Conservation (phyloP, 1,140 invertebrate species). For the Drosophila leontia region DNA sequence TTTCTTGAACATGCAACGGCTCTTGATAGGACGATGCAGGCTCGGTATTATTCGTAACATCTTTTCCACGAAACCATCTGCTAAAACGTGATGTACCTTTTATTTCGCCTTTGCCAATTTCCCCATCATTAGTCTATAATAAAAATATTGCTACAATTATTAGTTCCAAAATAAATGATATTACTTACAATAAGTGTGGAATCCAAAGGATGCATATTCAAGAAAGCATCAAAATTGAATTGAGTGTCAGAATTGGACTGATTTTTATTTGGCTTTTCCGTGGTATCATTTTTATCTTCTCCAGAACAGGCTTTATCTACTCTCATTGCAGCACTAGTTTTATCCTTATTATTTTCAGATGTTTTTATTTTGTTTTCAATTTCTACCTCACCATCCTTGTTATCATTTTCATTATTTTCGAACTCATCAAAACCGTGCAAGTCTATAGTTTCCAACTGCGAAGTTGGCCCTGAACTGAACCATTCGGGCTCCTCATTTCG, state of each 20-base stretch:
- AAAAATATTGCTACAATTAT: background rate
- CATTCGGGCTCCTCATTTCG: constrained; percentile 89
- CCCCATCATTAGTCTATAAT: constrained; percentile 33
- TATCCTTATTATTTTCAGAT: constrained; percentile 83
- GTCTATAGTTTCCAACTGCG: constrained; percentile 96
- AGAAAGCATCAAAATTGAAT: constrained; percentile 88
- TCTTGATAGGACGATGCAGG: background rate
- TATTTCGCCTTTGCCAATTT: constrained; percentile 13
- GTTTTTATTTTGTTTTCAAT: background rate
- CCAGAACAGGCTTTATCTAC: constrained; percentile 6
- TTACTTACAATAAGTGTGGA: constrained; percentile 87
- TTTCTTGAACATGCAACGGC: constrained; percentile 19
- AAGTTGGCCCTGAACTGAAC: constrained; percentile 95
- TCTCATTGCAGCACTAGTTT: constrained; percentile 14
- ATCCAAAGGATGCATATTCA: constrained; percentile 89
- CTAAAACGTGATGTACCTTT: constrained; percentile 66
- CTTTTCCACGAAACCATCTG: constrained; percentile 69
- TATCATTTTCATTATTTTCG: constrained; percentile 84
- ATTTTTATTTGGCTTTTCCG: constrained; percentile 14
- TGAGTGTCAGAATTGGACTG: constrained; percentile 41
- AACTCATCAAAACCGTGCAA: constrained; percentile 94
- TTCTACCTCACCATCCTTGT: background rate
- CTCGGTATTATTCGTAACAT: constrained; percentile 41
- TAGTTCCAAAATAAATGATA: background rate
- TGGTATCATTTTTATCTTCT: constrained; percentile 16